Percentiles rank a stretch among this genome's conserved stretches.
Evolutionary conservation across 1,140 invertebrate genomes (phyloP).

Genomic region (Papilio xuthus): DNA sequence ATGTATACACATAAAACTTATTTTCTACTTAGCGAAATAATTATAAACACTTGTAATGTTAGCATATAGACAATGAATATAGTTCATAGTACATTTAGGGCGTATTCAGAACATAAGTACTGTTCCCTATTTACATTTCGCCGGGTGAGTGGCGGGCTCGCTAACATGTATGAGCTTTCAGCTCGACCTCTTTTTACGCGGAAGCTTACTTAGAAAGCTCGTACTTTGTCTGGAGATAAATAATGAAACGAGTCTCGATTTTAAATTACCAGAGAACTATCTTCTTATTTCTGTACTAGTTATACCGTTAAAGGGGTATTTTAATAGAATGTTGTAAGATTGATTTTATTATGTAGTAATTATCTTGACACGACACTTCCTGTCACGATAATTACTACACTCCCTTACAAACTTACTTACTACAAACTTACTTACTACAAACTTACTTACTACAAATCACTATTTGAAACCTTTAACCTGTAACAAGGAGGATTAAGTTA

Average conservation of each 20-base stretch:
- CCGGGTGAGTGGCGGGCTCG: slow-evolving; percentile 35
- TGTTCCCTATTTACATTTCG: slow-evolving; percentile 35
- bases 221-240: slow-evolving; percentile 30
- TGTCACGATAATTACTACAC: too few relatives aligned
- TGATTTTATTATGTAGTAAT: too few relatives aligned
- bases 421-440: too few relatives aligned
- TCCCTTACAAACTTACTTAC: too few relatives aligned
- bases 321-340: background rate
- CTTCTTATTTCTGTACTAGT: background rate
- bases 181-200: slow-evolving; percentile 39
- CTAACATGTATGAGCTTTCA: slow-evolving; percentile 38
- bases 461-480: too few relatives aligned
- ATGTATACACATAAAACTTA: background rate
- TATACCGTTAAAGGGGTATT: background rate
- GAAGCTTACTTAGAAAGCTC: slow-evolving; percentile 35
- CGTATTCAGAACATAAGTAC: slow-evolving; percentile 35
- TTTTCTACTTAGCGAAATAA: background rate
- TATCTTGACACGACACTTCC: too few relatives aligned
- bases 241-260: slow-evolving; percentile 36
- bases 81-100: slow-evolving; percentile 33
- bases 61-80: background rate
- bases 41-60: background rate
- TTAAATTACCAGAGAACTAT: slow-evolving; percentile 26
- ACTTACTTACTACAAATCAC: too few relatives aligned
- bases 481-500: too few relatives aligned